A percentile compares a stretch with the other conserved stretches of the same genome.
These are phyloP conservation scores for Hippocampus comes DNA, from an alignment of 2,113 vertebrate species.

Conservation along the genomic window DNA sequence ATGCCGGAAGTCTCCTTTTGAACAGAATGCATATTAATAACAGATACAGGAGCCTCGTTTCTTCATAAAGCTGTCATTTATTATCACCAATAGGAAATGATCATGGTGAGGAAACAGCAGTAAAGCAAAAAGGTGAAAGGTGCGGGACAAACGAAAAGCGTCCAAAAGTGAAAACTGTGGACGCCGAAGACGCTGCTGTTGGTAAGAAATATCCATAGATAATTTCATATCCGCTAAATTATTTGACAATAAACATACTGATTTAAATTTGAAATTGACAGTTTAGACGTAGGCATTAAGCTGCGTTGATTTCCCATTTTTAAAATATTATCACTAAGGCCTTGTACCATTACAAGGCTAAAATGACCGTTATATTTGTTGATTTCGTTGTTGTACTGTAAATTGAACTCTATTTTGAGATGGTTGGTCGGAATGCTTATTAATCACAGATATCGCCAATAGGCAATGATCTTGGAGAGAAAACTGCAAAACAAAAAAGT, in stretches of 20 bases:
- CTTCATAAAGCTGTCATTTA: neutral
- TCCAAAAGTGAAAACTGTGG: neutral
- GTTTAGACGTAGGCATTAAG: neutral
- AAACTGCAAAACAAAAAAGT: neutral
- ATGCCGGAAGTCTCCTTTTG: neutral
- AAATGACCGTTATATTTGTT: neutral
- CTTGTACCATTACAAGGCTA: neutral
- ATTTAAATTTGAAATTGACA: slow-evolving; percentile 1
- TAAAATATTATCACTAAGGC: neutral
- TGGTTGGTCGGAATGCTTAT: neutral
- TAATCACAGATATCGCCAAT: neutral
- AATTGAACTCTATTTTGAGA: neutral
- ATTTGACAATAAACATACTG: neutral
- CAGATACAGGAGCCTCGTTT: neutral
- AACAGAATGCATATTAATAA: neutral
- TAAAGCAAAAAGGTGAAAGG: neutral
- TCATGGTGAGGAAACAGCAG: neutral
- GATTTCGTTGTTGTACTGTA: neutral
- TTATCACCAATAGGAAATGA: slow-evolving; percentile 1
- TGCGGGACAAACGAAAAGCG: neutral
- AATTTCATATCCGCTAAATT: neutral
- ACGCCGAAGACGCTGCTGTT: neutral
- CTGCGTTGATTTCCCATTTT: neutral
- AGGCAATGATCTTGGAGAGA: neutral
- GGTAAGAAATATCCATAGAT: neutral